Base-by-base conservation (phyloP, 2,797 vertebrate genomes). In the Holocentrus rufus region DNA sequence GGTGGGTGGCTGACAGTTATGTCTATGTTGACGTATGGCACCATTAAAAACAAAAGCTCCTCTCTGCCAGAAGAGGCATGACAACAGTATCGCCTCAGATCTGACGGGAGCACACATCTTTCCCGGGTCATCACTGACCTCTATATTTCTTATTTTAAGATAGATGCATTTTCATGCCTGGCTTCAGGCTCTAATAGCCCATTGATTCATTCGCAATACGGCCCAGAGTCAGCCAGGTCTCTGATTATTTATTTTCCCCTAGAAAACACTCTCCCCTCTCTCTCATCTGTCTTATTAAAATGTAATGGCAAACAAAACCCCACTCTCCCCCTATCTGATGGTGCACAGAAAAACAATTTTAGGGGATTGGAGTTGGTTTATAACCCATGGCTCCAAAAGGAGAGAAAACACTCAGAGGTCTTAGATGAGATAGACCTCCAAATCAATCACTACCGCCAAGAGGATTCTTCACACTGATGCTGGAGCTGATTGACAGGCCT, bases 161-260 rank as follows among this genome's bases (percentile, higher is more conserved):
- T 78, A 74, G 83, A 90, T 90, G 85, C 85, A 64, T 87, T 90
- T 91, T 82, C 75, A 85, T 82, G 88, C 59, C 84, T 75, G 79
- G 69, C 85, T 88, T 85, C 80, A 80, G 80, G 81, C 85, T 79
- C 80, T 91, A 90, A 92, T 91, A 88, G 88, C 79, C 79, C 87
- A 92, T 91, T 91, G 92, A 92, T 92, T 92, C 85, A 88, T 90
- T 87, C 66, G 30, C 83, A 86, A 84, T 74, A 82, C 63, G 82
- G 79, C 86, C 87, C 73, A 14, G 63, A 87, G 85, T 90, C 76
- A 87, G 75, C 77, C 54, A 65, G 88, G 81, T 81, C 85, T 78
- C 84, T 82, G 82, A 89, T 90, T 91, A 91, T 93, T 91, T 92
- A 90, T 91, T 87, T 90, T 89, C 85, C 80, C 74, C 85, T 79